Percentiles rank a stretch among this genome's conserved stretches.
These are phyloP conservation scores for Chionodraco myersi DNA, from an alignment of 2,113 vertebrate species.

Conservation along the genomic window DNA sequence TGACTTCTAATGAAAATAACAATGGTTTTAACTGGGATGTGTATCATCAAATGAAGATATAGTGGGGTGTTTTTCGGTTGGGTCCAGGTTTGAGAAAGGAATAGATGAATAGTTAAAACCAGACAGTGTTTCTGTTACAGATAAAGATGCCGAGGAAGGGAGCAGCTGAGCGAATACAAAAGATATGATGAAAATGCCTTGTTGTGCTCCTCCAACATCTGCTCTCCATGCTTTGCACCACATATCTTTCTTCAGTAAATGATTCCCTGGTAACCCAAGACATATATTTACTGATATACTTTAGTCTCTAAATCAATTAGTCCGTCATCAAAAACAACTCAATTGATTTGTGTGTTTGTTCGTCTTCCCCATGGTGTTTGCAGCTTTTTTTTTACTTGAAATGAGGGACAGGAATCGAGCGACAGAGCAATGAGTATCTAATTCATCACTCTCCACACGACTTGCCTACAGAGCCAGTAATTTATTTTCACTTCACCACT, in stretches of 20 bases:
- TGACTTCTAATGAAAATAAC: background rate
- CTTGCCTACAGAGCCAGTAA: constrained; percentile 83
- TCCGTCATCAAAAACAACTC: constrained; percentile 63
- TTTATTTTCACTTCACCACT: constrained; percentile 87
- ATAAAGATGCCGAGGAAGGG: constrained; percentile 15
- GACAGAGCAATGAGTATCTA: constrained; percentile 80
- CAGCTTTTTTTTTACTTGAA: constrained; percentile 53
- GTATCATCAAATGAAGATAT: background rate
- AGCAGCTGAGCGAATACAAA: constrained; percentile 1
- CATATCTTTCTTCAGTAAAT: constrained; percentile 53
- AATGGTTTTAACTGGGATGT: too few relatives aligned
- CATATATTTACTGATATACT: constrained; percentile 58
- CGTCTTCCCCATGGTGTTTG: constrained; percentile 54
- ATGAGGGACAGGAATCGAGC: constrained; percentile 68
- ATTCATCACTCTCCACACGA: constrained; percentile 85
- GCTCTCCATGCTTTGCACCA: constrained; percentile 37
- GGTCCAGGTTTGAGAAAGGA: background rate
- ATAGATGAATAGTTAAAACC: background rate
- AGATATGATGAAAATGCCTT: constrained; percentile 21
- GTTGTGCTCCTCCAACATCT: constrained; percentile 53
- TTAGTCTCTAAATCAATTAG: constrained; percentile 60
- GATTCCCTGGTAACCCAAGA: constrained; percentile 38
- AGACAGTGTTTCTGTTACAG: background rate
- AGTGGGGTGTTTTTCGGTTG: too few relatives aligned
- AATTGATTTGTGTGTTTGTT: constrained; percentile 73